Conservation (phyloP, 2,888 invertebrate species). For the Clostera curtula region DNA sequence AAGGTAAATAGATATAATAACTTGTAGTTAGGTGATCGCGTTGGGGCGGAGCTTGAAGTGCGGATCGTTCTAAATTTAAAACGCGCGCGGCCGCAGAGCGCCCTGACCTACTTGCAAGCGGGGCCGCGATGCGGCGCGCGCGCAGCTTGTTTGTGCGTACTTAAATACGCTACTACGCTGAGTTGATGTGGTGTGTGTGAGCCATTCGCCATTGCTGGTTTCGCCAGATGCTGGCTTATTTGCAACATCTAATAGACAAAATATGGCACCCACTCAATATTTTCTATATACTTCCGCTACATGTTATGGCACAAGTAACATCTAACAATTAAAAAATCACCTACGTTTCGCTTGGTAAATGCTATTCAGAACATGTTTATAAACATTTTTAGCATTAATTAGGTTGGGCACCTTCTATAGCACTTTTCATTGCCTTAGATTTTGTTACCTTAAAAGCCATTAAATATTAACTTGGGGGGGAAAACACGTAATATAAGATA, state of each 20-base stretch:
- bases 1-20: constrained; percentile 47
- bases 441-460: too few relatives aligned
- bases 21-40: constrained; percentile 55
- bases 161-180: constrained; percentile 31
- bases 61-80: constrained; percentile 73
- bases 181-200: constrained; percentile 53
- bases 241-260: constrained; percentile 54
- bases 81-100: constrained; percentile 71
- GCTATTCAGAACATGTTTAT: too few relatives aligned
- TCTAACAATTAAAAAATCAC: too few relatives aligned
- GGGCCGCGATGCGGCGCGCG: constrained; percentile 73
- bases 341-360: too few relatives aligned
- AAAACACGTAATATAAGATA: too few relatives aligned
- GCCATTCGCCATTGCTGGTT: constrained; percentile 63
- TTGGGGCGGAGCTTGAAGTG: constrained; percentile 67
- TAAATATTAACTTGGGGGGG: too few relatives aligned
- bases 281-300: too few relatives aligned
- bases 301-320: too few relatives aligned
- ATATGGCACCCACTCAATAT: constrained; percentile 29
- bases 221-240: constrained; percentile 67
- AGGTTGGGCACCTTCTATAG: too few relatives aligned
- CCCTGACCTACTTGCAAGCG: constrained; percentile 73
- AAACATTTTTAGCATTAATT: too few relatives aligned
- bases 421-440: too few relatives aligned
- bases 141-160: constrained; percentile 54